phyloP scores from a whole-genome alignment of 2,888 invertebrate species.

The Creontiades dilutus region DNA sequence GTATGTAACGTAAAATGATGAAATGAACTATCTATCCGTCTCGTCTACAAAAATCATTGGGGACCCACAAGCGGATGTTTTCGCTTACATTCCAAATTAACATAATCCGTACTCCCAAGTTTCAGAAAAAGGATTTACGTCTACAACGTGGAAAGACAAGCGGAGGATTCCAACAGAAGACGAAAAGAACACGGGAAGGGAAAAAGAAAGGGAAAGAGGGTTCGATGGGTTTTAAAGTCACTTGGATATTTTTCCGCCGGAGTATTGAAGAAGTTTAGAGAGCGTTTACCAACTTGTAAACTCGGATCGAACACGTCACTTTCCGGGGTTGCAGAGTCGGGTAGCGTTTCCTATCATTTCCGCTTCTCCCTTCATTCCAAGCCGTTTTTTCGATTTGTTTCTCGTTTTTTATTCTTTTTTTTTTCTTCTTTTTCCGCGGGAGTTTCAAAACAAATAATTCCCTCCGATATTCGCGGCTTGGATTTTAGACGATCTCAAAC shows the following conservation, averaged over 20 bases:
- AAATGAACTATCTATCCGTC: no score
- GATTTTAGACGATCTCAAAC: neutral
- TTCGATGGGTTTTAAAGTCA: conserved; percentile 24
- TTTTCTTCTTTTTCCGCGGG: neutral
- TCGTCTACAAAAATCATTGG: no score
- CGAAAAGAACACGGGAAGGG: no score
- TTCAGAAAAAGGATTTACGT: no score
- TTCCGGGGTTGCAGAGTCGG: conserved; percentile 45
- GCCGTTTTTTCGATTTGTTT: neutral
- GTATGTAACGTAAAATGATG: no score
- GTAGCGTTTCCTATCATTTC: conserved; percentile 45
- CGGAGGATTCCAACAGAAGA: no score
- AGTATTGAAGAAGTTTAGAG: conserved; percentile 47
- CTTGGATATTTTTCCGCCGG: neutral
- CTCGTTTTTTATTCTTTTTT: no score
- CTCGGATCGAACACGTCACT: conserved; percentile 63
- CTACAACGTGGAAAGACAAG: no score
- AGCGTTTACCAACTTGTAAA: conserved; percentile 55
- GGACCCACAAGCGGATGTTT: no score
- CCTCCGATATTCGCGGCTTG: neutral
- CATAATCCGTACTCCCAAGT: no score
- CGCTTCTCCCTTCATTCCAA: neutral
- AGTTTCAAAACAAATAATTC: conserved; percentile 5
- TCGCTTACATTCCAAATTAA: no score
- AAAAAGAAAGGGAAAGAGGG: neutral